Percentiles rank a stretch among this genome's conserved stretches.
phyloP scores from a whole-genome alignment of 2,797 vertebrate genomes.

The Sebastes minor region DNA sequence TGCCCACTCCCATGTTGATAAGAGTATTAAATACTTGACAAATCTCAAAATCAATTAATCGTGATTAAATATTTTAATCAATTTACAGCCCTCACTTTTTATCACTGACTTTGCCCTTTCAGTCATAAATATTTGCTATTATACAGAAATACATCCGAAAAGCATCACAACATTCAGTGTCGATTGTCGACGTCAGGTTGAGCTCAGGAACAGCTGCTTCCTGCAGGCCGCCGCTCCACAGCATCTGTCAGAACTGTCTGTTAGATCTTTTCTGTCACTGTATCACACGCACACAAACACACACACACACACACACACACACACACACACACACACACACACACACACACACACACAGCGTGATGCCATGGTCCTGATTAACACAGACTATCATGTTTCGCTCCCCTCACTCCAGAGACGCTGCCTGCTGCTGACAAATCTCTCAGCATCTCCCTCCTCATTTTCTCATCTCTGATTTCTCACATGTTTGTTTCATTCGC shows the following conservation, averaged over 20 bases:
- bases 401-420: conserved; percentile 23
- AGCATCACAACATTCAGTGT: not conserved
- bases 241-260: conserved; percentile 42
- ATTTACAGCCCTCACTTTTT: not conserved
- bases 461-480: conserved; percentile 28
- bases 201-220: conserved; percentile 49
- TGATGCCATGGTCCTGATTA: conserved; percentile 27
- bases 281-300: not conserved
- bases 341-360: not conserved
- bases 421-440: conserved; percentile 38
- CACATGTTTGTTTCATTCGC: conserved; percentile 21
- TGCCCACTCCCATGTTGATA: too few relatives aligned
- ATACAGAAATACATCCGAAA: not conserved
- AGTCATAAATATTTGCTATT: not conserved
- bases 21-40: too few relatives aligned
- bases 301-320: not conserved
- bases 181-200: not conserved
- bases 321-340: too few relatives aligned
- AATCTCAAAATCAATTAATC: too few relatives aligned
- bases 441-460: conserved; percentile 18
- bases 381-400: conserved; percentile 43
- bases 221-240: not conserved
- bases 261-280: conserved; percentile 33
- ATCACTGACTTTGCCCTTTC: not conserved
- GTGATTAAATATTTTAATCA: too few relatives aligned